Percentiles rank a stretch among this genome's conserved stretches.
These are phyloP conservation scores for Phymanthus crucifer DNA, from an alignment of 92 coral and sea anemone genomes.

Conservation along the genomic window DNA sequence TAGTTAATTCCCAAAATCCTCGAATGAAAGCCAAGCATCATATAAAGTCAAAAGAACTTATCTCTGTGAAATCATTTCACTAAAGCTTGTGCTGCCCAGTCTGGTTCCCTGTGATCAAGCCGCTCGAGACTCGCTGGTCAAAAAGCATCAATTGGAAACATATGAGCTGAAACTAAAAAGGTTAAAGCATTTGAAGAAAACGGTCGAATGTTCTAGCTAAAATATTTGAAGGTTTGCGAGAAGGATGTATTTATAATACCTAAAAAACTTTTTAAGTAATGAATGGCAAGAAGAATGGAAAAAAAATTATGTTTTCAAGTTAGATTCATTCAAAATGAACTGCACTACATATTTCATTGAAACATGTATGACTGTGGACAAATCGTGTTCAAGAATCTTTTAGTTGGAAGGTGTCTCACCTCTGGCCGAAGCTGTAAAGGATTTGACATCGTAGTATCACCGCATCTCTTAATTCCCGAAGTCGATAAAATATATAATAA, in stretches of 20 bases:
- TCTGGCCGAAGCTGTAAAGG: not conserved
- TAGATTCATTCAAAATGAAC: too few relatives aligned
- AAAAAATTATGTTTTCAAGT: too few relatives aligned
- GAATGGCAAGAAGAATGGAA: too few relatives aligned
- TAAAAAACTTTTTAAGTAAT: too few relatives aligned
- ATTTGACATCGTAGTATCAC: not conserved
- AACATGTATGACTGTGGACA: too few relatives aligned
- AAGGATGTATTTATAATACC: too few relatives aligned
- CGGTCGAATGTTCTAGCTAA: not conserved
- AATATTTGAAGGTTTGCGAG: not conserved
- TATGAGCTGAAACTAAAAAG: not conserved
- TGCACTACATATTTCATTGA: too few relatives aligned
- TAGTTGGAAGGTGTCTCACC: not conserved
- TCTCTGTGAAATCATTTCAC: not conserved
- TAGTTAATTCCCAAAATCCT: slow-evolving; percentile 1
- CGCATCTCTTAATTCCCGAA: slow-evolving; percentile 4
- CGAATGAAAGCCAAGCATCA: not conserved
- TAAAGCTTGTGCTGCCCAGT: not conserved
- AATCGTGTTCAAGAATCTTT: too few relatives aligned
- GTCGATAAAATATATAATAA: not conserved
- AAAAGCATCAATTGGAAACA: not conserved
- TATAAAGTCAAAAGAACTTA: not conserved
- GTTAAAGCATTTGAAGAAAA: not conserved
- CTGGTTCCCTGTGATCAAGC: not conserved
- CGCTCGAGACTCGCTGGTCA: not conserved